These are phyloP conservation scores for Macrotis lagotis DNA, from an alignment of 2,113 vertebrate genomes.

Conservation along the genomic window DNA sequence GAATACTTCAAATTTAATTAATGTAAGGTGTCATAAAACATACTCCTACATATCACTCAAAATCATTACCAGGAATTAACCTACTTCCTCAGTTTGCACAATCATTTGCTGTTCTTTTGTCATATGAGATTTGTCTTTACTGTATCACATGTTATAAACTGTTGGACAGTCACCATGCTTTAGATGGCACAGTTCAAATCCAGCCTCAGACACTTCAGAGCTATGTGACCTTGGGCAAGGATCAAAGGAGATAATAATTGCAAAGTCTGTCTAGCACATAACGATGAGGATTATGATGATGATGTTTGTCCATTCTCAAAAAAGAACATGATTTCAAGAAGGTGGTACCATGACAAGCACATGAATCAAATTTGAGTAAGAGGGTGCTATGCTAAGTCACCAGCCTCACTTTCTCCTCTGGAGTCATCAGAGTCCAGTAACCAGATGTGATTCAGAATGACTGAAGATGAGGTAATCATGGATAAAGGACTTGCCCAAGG, in stretches of 20 bases:
- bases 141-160: not conserved
- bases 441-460: too few relatives aligned
- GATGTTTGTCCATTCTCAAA: too few relatives aligned
- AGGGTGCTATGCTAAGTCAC: too few relatives aligned
- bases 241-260: not conserved
- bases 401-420: too few relatives aligned
- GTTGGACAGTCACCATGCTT: not conserved
- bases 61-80: constrained; percentile 18
- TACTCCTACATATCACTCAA: not conserved
- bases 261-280: not conserved
- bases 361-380: too few relatives aligned
- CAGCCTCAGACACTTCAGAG: not conserved
- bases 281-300: too few relatives aligned
- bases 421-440: too few relatives aligned
- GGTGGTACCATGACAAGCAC: too few relatives aligned
- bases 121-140: not conserved
- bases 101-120: not conserved
- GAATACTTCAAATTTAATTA: not conserved
- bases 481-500: too few relatives aligned
- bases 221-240: not conserved
- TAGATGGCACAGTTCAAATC: not conserved
- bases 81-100: not conserved
- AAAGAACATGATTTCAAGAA: too few relatives aligned
- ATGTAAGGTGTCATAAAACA: not conserved
- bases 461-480: too few relatives aligned